Evolutionary conservation across 64 coral and sea anemone species (phyloP).

Genomic region (Stichodactyla helianthus): DNA sequence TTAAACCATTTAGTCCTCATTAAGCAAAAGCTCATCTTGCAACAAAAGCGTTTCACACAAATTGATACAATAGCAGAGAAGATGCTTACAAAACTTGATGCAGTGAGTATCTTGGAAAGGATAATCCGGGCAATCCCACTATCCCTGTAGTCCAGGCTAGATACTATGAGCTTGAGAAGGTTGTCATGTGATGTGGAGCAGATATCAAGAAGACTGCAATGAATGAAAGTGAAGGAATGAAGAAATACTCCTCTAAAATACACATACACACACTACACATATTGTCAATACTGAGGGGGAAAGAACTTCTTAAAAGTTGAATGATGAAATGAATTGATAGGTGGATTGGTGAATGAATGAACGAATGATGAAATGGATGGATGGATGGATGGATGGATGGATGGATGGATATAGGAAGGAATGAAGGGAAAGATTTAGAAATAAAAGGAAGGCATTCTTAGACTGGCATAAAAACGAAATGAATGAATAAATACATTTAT

Average conservation of each 20-base stretch:
- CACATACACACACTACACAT: too few species aligned
- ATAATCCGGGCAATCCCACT: slow-evolving; percentile 87
- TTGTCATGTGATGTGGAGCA: slow-evolving; percentile 71
- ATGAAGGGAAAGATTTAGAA: not conserved
- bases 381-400: not conserved
- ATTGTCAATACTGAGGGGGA: too few species aligned
- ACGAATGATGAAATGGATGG: not conserved
- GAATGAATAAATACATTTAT: too few species aligned
- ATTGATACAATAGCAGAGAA: not conserved
- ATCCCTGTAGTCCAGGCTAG: slow-evolving; percentile 89
- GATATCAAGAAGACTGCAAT: slow-evolving; percentile 72
- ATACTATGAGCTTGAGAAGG: slow-evolving; percentile 80
- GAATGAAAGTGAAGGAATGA: not conserved
- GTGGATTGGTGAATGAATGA: not conserved
- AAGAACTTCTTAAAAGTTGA: too few species aligned
- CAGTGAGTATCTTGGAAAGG: slow-evolving; percentile 84
- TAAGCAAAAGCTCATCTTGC: too few species aligned
- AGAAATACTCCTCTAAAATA: too few species aligned
- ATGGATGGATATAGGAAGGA: not conserved
- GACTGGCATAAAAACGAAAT: not conserved
- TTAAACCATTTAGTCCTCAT: too few species aligned
- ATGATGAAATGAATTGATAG: not conserved
- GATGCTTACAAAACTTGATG: slow-evolving; percentile 64
- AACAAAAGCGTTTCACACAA: not conserved
- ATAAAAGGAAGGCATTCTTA: not conserved